phyloP scores from a whole-genome alignment of 2,113 vertebrate genomes.

The Actenoides lindsayi region DNA sequence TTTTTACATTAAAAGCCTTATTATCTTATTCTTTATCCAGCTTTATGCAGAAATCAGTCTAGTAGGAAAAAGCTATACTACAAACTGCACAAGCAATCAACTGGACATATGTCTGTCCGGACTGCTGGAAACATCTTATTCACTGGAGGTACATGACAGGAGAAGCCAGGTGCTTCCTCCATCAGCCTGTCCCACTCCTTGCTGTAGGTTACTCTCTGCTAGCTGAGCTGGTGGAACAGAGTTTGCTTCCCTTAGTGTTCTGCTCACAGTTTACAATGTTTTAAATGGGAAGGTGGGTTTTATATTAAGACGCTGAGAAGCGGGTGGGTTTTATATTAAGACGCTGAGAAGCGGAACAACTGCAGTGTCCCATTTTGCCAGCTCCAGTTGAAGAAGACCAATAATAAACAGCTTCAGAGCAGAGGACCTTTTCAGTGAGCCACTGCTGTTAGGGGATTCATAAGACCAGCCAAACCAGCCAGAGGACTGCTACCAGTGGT shows the following conservation, averaged over 20 bases:
- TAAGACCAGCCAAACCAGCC: background rate
- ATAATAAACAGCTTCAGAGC: background rate
- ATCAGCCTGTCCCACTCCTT: background rate
- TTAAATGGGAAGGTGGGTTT: background rate
- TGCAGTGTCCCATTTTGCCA: background rate
- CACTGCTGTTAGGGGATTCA: background rate
- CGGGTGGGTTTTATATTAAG: background rate
- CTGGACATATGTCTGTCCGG: background rate
- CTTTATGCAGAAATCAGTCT: background rate
- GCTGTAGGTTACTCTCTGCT: background rate
- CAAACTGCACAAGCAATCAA: background rate
- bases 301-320: background rate
- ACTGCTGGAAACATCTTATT: background rate
- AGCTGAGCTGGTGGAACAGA: background rate
- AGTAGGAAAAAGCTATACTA: background rate
- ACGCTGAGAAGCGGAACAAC: background rate
- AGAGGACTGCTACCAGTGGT: background rate
- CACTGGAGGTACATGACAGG: background rate
- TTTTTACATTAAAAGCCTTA: background rate
- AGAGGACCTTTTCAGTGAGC: background rate
- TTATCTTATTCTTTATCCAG: background rate
- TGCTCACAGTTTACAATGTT: background rate
- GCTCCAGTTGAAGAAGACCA: background rate
- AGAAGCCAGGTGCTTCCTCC: background rate
- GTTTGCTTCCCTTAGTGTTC: background rate